Evolutionary conservation across 2,113 vertebrate species (phyloP), one percentile per base, ranked within the genome.

Genomic region (Serilophus lunatus): DNA sequence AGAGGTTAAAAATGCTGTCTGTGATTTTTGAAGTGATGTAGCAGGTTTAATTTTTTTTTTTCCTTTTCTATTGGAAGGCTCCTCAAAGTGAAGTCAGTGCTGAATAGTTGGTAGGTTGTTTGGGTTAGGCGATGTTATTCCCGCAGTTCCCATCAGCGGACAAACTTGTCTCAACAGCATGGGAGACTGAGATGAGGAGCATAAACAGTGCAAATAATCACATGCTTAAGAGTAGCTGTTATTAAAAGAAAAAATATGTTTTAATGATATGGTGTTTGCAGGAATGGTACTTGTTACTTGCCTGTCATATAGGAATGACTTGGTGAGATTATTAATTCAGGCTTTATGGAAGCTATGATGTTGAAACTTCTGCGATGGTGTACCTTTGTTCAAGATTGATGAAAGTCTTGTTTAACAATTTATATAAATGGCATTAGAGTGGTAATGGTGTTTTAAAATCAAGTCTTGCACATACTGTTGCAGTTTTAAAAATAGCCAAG

Each of bases 1-100:
- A 96, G 86, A 96, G 95, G 90, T 96, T 95, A 96, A 91, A 95
- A 91, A 79, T 47, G 18, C 64, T 79, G 68, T 78, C 83, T 93
- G 81, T 0, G 9, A 42, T 66, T 90, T 94, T 76, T 89, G 51
- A 88, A 94, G 75, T 66, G 36, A n/a, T 92, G 35, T 56, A 18
- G 9, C 54, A 86, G 14, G 84, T 93, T 81, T n/a, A n/a, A 59
- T 66, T 33, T 68, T 92, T 80, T 68, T 33, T 72, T 13, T 6
- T 6, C 24, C 3, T 14, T 61, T 80, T 86, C 66, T 81, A 2
- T 68, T 76, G 44, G 31, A 94, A 82, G 38, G 18, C 79, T 82
- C 26, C 64, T 92, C 81, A 61, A 93, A 95, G 49, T 65, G 63
- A 92, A 96, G 63, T 86, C 36, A 56, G 22, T 75, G 42, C 49